Conservation (phyloP, 2,113 vertebrate species). For the Rhynchomys soricoides region DNA sequence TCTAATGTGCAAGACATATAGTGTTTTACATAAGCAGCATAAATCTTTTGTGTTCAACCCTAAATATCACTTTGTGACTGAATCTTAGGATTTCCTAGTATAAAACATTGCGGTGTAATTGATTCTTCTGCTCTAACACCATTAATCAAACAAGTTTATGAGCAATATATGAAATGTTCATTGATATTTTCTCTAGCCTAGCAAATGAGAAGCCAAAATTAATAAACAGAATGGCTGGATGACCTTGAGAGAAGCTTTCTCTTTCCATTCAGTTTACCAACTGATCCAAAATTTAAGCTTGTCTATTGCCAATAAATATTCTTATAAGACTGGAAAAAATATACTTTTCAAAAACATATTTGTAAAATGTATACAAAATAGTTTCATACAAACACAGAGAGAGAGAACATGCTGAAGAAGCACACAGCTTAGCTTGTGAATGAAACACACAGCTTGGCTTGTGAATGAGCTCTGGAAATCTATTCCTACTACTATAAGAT, state of each 20-base stretch:
- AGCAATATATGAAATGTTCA: constrained; percentile 15
- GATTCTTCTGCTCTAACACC: neutral
- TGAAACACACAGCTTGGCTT: neutral
- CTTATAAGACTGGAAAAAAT: neutral
- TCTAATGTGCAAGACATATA: constrained; percentile 51
- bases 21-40: constrained; percentile 56
- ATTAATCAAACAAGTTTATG: constrained; percentile 64
- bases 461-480: neutral
- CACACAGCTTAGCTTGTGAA: neutral
- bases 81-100: constrained; percentile 25
- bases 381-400: neutral
- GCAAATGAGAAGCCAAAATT: neutral
- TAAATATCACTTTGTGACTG: constrained; percentile 58
- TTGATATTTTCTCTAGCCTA: neutral
- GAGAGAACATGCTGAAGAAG: neutral
- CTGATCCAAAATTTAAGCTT: neutral
- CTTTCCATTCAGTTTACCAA: neutral
- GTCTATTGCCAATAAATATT: neutral
- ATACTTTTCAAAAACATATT: neutral
- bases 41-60: constrained; percentile 54
- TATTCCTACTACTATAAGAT: too few species aligned
- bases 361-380: neutral
- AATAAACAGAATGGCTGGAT: neutral
- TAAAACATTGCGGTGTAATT: constrained; percentile 17
- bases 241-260: neutral